phyloP scores from a whole-genome alignment of 2,113 vertebrate species.

The Motacilla alba region DNA sequence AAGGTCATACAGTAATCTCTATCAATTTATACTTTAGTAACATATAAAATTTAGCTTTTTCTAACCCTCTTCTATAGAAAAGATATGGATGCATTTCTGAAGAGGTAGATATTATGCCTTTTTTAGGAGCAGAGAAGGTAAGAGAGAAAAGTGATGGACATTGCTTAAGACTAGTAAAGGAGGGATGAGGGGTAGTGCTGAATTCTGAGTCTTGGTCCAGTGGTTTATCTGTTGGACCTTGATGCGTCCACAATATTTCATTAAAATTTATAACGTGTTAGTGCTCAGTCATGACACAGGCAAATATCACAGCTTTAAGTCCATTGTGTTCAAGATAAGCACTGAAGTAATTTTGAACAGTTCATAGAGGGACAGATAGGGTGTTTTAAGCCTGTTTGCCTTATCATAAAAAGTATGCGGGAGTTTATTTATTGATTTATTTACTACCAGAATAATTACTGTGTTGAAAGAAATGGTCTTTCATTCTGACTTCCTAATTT shows the following conservation, averaged over 20 bases:
- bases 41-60: background rate
- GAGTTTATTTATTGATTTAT: background rate
- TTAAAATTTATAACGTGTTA: background rate
- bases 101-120: background rate
- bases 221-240: background rate
- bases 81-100: background rate
- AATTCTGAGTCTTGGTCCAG: background rate
- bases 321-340: background rate
- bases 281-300: background rate
- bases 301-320: background rate
- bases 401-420: background rate
- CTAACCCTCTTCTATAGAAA: background rate
- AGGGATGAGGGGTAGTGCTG: background rate
- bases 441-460: background rate
- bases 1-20: background rate
- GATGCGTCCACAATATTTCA: background rate
- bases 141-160: background rate
- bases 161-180: background rate
- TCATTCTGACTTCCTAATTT: background rate
- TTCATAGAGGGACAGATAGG: background rate
- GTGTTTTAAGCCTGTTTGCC: background rate
- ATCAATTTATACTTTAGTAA: background rate
- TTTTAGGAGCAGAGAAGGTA: background rate
- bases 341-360: background rate
- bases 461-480: background rate